Base-by-base conservation (phyloP, 2,797 vertebrate species). In the Gila robusta region DNA sequence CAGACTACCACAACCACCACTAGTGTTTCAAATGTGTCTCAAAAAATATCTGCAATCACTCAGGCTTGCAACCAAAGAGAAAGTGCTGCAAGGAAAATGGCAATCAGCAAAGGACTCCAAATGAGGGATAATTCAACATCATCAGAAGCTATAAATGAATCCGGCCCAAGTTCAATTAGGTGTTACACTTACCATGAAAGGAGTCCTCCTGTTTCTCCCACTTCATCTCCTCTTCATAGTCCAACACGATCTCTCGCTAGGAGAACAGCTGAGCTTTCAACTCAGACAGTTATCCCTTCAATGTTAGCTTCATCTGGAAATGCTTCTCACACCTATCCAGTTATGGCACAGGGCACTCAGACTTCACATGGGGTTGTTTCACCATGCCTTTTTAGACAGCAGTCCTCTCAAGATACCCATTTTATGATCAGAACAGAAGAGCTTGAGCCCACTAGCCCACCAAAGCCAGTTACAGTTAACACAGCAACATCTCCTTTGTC, bases 171-270 rank as follows among this genome's bases (percentile, higher is more conserved):
- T 4, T 92, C 94, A 56, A 93, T 96, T 79, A 97, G 96, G 93
- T 92, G 93, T 32, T 95, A 97, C 93, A 90, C 96, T 32, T 98
- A 97, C 90, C 98, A 97, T 89, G 94, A 96, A 89, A 96, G 96
- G 87, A 99, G 98, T 91, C 97, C 98, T 77, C 97, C 98, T 0
- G 96, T 98, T 81, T 99, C 98, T 2, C 98, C 98, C 5, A 93
- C 94, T 32, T 94, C 94, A 10, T 97, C 97, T 80, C 97, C 97
- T 74, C 95, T 96, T 0, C 96, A 98, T 90, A 98, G 97, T 91
- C 97, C 97, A 28, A 96, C 94, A 0, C 94, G 84, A 89, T 96
- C 95, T 28, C 93, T 94, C 35, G 94, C 95, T 47, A 96, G 95
- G 91, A 94, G 94, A 87, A 99, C 97, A 0, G 96, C 95, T 6